Evolutionary conservation across 2,888 invertebrate genomes (phyloP).

Genomic region (Eristalis tenax): DNA sequence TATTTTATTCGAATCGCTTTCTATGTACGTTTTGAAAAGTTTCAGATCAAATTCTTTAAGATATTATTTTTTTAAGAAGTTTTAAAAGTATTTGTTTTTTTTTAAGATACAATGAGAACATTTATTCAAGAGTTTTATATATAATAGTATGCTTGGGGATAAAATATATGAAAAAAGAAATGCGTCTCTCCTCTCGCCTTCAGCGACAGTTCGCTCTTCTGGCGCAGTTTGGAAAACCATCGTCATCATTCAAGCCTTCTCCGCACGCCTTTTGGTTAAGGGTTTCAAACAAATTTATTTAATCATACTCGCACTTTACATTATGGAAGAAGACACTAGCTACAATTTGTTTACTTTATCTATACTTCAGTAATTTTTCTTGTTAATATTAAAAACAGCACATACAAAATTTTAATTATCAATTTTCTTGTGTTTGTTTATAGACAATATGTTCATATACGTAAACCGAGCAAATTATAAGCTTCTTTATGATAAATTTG

Average conservation of each 20-base stretch:
- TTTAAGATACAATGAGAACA: not conserved
- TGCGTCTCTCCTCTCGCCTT: slow-evolving; percentile 8
- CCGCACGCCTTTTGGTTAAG: slow-evolving; percentile 22
- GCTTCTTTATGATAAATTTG: slow-evolving; percentile 41
- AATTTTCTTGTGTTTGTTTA: slow-evolving; percentile 23
- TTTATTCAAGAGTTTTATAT: slow-evolving; percentile 14
- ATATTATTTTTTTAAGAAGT: not conserved
- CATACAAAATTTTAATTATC: slow-evolving; percentile 54
- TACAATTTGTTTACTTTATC: slow-evolving; percentile 65
- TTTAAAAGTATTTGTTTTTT: slow-evolving; percentile 23
- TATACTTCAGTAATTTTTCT: slow-evolving; percentile 13
- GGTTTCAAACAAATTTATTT: slow-evolving; percentile 21
- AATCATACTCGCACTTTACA: slow-evolving; percentile 25
- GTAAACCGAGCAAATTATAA: slow-evolving; percentile 51
- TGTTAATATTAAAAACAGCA: slow-evolving; percentile 58
- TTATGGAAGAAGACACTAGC: slow-evolving; percentile 68
- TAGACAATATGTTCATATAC: slow-evolving; percentile 20
- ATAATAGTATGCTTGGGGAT: slow-evolving; percentile 17
- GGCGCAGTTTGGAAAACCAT: not conserved
- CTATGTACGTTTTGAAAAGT: not conserved
- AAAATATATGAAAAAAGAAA: slow-evolving; percentile 28
- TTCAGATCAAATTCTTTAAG: not conserved
- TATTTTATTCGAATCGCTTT: not conserved
- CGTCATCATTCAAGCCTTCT: not conserved
- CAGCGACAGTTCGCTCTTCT: not conserved